These are phyloP conservation scores for Neoniphon sammara DNA, from an alignment of 2,797 vertebrate genomes.

Conservation along the genomic window DNA sequence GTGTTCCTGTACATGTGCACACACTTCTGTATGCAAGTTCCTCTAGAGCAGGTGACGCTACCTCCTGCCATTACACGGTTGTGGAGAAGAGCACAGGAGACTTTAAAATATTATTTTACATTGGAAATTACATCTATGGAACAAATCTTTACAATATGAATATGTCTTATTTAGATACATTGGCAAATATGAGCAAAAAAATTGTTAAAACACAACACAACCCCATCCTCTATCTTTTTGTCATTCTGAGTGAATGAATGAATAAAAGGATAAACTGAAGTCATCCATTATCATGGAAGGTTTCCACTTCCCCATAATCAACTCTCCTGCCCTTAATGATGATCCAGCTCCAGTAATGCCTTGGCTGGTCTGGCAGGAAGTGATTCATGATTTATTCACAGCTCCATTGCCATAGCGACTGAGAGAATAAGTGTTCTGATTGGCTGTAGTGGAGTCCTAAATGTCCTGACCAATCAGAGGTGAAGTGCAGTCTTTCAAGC, in stretches of 20 bases:
- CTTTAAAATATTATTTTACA: conserved; percentile 96
- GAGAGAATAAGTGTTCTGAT: conserved; percentile 70
- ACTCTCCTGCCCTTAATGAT: conserved; percentile 70
- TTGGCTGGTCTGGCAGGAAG: conserved; percentile 72
- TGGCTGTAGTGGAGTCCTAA: conserved; percentile 71
- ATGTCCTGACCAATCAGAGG: conserved; percentile 76
- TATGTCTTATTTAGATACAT: conserved; percentile 87
- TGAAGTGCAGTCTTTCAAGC: conserved; percentile 72
- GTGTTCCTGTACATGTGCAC: conserved; percentile 31
- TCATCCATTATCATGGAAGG: conserved; percentile 71
- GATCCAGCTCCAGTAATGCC: conserved; percentile 65
- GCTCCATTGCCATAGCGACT: conserved; percentile 70
- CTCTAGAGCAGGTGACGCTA: conserved; percentile 68
- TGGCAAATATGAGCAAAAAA: conserved; percentile 91
- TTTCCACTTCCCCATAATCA: conserved; percentile 63
- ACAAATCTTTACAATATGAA: conserved; percentile 93
- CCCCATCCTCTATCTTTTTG: conserved; percentile 68
- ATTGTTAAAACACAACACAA: conserved; percentile 79
- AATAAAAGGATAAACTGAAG: conserved; percentile 78
- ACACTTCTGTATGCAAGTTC: conserved; percentile 42
- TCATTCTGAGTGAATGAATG: conserved; percentile 77
- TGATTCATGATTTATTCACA: conserved; percentile 72
- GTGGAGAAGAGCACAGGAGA: conserved; percentile 84
- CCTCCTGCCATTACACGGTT: conserved; percentile 81
- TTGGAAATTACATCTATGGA: conserved; percentile 88